These are phyloP conservation scores for Monodelphis domestica DNA, from an alignment of 2,797 vertebrate genomes.

Conservation along the genomic window DNA sequence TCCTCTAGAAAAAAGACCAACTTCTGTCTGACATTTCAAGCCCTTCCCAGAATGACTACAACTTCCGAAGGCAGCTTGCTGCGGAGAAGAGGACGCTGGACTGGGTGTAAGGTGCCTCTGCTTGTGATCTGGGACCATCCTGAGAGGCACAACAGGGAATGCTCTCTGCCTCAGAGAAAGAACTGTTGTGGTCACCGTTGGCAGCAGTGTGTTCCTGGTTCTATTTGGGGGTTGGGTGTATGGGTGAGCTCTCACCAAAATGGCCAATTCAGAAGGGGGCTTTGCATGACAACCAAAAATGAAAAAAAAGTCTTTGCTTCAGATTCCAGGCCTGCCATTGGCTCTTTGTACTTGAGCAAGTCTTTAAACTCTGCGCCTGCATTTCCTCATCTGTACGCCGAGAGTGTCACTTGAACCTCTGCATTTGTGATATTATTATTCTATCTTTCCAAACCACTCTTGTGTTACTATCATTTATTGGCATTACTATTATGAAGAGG, in stretches of 20 bases:
- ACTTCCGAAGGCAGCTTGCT: not conserved
- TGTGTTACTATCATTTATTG: not conserved
- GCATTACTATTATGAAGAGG: too few relatives aligned
- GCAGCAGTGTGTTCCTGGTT: too few relatives aligned
- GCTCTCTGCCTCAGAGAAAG: too few relatives aligned
- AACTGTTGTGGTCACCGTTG: too few relatives aligned
- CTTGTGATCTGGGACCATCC: too few relatives aligned
- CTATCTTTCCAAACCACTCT: not conserved
- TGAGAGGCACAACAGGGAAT: too few relatives aligned
- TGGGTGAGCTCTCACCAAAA: too few relatives aligned
- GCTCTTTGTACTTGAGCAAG: not conserved
- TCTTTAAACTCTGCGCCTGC: not conserved
- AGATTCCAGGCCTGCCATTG: not conserved
- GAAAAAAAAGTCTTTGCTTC: too few relatives aligned
- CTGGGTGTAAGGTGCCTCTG: not conserved
- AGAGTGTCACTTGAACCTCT: not conserved
- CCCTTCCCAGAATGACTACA: not conserved
- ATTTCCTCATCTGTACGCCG: not conserved
- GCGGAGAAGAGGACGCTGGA: not conserved
- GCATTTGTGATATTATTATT: not conserved
- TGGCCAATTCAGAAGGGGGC: too few relatives aligned
- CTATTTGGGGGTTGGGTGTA: too few relatives aligned
- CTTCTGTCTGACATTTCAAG: not conserved
- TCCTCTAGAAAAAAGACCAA: not conserved
- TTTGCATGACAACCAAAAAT: too few relatives aligned